Conservation (phyloP, 2,113 vertebrate genomes). For the Lophius piscatorius region DNA sequence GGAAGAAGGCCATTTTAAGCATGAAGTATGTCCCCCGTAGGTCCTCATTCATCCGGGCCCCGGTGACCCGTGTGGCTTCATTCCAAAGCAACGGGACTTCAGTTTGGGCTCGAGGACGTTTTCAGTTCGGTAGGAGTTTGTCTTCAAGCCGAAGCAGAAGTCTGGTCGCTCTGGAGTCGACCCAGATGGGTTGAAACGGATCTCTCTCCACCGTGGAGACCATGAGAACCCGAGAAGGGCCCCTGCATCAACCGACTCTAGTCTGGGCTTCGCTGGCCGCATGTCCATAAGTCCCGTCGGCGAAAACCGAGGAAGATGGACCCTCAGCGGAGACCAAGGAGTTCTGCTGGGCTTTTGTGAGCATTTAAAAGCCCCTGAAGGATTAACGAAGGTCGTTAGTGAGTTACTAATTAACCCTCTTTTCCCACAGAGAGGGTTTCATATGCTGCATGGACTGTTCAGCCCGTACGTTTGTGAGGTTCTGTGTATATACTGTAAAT, state of each 20-base stretch:
- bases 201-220: slow-evolving; percentile 21
- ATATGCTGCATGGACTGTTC: slow-evolving; percentile 78
- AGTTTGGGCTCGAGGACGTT: no score
- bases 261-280: slow-evolving; percentile 48
- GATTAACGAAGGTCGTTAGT: not conserved
- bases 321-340: slow-evolving; percentile 14
- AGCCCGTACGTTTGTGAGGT: slow-evolving; percentile 53
- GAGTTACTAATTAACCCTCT: slow-evolving; percentile 11
- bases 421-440: slow-evolving; percentile 44
- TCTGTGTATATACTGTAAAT: slow-evolving; percentile 64
- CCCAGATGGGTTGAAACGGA: no score
- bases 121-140: no score
- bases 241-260: slow-evolving; percentile 69
- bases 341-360: slow-evolving; percentile 5
- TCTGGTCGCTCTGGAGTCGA: no score
- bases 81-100: no score
- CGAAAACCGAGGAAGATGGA: slow-evolving; percentile 6
- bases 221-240: slow-evolving; percentile 15
- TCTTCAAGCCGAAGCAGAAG: no score
- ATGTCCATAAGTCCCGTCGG: slow-evolving; percentile 30
- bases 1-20: slow-evolving; percentile 56
- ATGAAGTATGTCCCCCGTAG: no score
- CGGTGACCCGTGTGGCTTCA: no score
- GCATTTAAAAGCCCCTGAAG: slow-evolving; percentile 11
- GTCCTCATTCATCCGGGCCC: no score